Evolutionary conservation across 2,888 invertebrate genomes (phyloP).

Genomic region (Cosmopolites sordidus): DNA sequence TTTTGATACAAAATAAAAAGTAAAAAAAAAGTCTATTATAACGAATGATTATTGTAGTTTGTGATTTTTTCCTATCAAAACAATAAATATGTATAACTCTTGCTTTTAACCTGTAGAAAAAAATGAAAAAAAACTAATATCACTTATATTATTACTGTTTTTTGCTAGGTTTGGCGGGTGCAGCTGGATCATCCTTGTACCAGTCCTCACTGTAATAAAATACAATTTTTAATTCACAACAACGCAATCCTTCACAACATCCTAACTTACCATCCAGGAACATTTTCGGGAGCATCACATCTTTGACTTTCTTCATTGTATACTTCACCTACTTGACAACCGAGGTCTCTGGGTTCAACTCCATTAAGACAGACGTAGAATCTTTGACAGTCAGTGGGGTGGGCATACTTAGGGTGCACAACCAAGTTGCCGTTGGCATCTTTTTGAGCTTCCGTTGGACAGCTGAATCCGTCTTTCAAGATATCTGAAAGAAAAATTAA

Average conservation of each 20-base stretch:
- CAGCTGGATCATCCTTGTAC: constrained; percentile 78
- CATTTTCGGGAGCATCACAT: constrained; percentile 88
- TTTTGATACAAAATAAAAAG: neutral
- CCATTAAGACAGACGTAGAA: constrained; percentile 89
- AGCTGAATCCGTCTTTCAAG: constrained; percentile 78
- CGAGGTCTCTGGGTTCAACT: constrained; percentile 80
- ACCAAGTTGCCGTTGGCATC: constrained; percentile 68
- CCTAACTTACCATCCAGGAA: constrained; percentile 75
- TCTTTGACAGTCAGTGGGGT: constrained; percentile 84
- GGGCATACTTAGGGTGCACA: constrained; percentile 80
- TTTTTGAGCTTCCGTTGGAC: constrained; percentile 65
- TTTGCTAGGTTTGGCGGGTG: constrained; percentile 48
- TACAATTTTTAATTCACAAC: constrained; percentile 2
- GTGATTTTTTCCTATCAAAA: neutral
- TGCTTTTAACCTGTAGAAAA: neutral
- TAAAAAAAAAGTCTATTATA: neutral
- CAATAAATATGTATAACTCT: neutral
- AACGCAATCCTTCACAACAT: neutral
- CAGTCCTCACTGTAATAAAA: constrained; percentile 69
- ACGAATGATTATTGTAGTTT: neutral
- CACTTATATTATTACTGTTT: constrained; percentile 23
- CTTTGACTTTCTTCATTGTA: constrained; percentile 81
- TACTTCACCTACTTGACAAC: constrained; percentile 83
- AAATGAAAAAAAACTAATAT: neutral
- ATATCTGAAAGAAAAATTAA: constrained; percentile 59